Evolutionary conservation across 1,140 invertebrate species (phyloP), one percentile per base, ranked within the genome.

Genomic region (Teleogryllus occipitalis): DNA sequence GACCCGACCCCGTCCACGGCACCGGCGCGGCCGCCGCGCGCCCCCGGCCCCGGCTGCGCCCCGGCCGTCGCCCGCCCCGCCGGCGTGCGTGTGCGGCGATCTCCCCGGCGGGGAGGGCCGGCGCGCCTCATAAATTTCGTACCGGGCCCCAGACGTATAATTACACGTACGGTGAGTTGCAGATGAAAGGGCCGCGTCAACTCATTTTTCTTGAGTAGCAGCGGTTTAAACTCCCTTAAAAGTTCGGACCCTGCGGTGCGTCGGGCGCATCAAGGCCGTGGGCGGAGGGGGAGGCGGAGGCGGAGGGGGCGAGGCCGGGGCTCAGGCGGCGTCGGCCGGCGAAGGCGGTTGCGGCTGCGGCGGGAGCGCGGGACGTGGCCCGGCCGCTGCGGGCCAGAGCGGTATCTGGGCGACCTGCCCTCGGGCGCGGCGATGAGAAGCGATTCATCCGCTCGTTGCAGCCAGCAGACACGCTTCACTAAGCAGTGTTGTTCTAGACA

Each of bases 181-280:
- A 65, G 54, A 65, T 65, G 49, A 65, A 65, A 65, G 54, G 54
- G 54, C 54, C 54, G 54, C 54, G 54, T 65, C 54, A 65, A 65
- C 54, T 65, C 54, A 65, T 65, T 65, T 65, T 65, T 65, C 54
- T 65, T 65, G 54, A 65, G 54, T 65, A 65, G 54, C 54, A 65
- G 10, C 54, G 54, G 54, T 65, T 65, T 14, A 65, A 65, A 65
- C 54, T 65, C 54, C 54, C 54, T 65, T 65, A 65, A 65, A 65
- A 65, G 54, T 65, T 65, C 54, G 10, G 54, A 65, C 10, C 18
- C 54, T 65, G 54, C 54, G 54, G 54, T 65, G 54, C 54, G 54
- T 65, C 54, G 54, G 18, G 54, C 54, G 49, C 54, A 65, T 18
- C 54, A 65, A 65, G 54, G 54, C 18, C 54, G 54, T 10, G 18